Evolutionary conservation across 2,113 vertebrate genomes (phyloP).

Genomic region (Nymphicus hollandicus): DNA sequence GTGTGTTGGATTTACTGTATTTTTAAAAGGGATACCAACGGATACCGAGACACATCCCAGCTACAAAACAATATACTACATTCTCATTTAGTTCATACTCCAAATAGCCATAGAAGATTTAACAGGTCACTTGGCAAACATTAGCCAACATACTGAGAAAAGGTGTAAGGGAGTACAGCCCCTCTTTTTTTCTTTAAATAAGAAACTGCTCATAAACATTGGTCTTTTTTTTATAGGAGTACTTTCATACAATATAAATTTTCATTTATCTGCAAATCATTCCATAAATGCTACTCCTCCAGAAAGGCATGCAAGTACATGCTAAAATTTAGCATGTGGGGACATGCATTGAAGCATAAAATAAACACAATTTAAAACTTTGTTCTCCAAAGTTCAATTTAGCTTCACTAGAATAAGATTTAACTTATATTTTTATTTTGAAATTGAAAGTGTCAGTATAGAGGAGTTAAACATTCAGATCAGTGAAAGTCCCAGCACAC

Average conservation of each 20-base stretch:
- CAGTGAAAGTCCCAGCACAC: not conserved
- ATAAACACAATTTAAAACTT: not conserved
- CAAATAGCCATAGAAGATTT: rapidly evolving
- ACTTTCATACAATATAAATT: not conserved
- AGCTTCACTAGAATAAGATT: not conserved
- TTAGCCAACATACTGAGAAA: not conserved
- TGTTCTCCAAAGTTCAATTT: not conserved
- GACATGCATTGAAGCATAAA: rapidly evolving
- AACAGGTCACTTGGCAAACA: not conserved
- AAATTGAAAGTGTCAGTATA: not conserved
- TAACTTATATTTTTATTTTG: not conserved
- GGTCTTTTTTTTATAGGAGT: not conserved
- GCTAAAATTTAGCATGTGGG: not conserved
- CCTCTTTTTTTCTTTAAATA: not conserved
- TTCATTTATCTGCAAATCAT: not conserved
- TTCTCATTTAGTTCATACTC: not conserved
- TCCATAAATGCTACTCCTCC: not conserved
- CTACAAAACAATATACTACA: not conserved
- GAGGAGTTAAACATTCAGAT: not conserved
- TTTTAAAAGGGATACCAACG: not conserved
- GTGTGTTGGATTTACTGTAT: not conserved
- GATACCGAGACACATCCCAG: not conserved
- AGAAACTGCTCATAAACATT: not conserved
- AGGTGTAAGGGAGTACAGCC: not conserved
- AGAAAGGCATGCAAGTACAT: not conserved